Base-by-base conservation (phyloP, 1,140 invertebrate genomes). In the Druon quercuslanigerum region DNA sequence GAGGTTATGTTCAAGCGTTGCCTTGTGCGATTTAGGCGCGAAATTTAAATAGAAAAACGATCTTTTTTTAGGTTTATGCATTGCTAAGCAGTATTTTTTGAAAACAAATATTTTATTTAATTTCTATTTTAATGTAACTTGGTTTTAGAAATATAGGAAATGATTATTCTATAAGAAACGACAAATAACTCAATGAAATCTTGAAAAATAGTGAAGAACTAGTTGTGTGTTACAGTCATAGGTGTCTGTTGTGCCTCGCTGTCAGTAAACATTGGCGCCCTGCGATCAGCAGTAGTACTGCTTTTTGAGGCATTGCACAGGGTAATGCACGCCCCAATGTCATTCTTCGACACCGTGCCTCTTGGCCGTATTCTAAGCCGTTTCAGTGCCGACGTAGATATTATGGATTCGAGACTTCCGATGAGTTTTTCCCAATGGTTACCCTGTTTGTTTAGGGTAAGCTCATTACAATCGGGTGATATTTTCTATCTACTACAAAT, bases 331-430 rank as follows among this genome's bases (percentile, higher is more conserved):
- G 93, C 94, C 82, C 96, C 96, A 56, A 91, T 94, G 92, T 88
- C 92, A 81, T 97, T 97, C 92, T 98, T 96, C 93, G 97, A 98
- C 90, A 94, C 95, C 82, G 97, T 96, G 82, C 96, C 97, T 66
- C 88, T 95, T 77, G 97, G 97, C 85, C 93, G 97, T 86, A 94
- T 97, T 85, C 92, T 97, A 83, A 97, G 97, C 92, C 93, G 96
- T 84, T 97, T 98, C 92, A 94, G 94, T 90, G 96, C 96, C 91
- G 96, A 97, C 92, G 93, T 97, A 81, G 96, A 97, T 88, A 93
- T 93, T 81, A 91, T 96, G 86, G 96, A 97, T 92, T 95, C 94
- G 86, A 94, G 94, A 86, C 92, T 96, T 87, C 95, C 95, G 70
- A 93, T 93, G 92, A 94, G 93, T 80, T 88, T 96, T 84, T 91